Evolutionary conservation across 2,888 invertebrate species (phyloP).

Genomic region (Ryuthela nishihirai): DNA sequence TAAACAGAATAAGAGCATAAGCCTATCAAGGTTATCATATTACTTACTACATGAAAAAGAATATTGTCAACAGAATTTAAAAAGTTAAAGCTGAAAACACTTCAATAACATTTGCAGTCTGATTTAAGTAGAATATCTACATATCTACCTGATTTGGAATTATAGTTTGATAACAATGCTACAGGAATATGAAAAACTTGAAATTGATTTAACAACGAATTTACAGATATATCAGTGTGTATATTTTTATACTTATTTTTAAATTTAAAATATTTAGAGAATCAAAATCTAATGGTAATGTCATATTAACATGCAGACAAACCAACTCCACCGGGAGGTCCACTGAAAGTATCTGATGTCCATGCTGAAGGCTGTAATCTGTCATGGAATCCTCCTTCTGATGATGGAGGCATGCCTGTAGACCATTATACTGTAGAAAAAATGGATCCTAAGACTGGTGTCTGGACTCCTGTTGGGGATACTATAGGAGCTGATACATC

Average conservation of each 20-base stretch:
- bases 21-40: too few species aligned
- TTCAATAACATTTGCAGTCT: too few species aligned
- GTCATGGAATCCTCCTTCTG: constrained; percentile 92
- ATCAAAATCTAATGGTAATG: background rate
- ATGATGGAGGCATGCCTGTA: constrained; percentile 91
- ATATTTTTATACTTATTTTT: background rate
- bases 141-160: background rate
- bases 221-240: background rate
- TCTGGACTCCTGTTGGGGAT: constrained; percentile 74
- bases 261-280: background rate
- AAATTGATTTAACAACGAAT: background rate
- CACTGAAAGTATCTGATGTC: constrained; percentile 79
- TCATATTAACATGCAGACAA: constrained; percentile 61
- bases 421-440: constrained; percentile 96
- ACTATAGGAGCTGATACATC: constrained; percentile 36
- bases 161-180: background rate
- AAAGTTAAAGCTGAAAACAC: too few species aligned
- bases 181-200: background rate
- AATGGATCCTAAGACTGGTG: constrained; percentile 82
- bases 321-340: constrained; percentile 81
- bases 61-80: too few species aligned
- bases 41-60: too few species aligned
- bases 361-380: constrained; percentile 89
- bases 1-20: too few species aligned
- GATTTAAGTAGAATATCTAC: too few species aligned